Percentiles rank a stretch among this genome's conserved stretches.
Evolutionary conservation across 2,113 vertebrate species (phyloP).

Genomic region (Oceanites oceanicus): DNA sequence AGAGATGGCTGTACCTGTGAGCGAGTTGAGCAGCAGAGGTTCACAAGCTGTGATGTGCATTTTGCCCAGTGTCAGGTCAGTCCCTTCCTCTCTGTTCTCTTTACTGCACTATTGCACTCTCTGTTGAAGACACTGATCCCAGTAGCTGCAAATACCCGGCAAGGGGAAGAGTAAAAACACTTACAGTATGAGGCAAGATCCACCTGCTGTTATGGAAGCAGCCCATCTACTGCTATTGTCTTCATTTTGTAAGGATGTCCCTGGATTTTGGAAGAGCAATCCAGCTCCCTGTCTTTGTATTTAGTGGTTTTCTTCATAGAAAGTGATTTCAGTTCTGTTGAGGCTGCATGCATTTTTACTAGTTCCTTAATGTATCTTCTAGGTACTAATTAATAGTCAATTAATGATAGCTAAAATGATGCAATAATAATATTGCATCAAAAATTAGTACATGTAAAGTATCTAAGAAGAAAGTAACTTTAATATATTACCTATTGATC

Average conservation of each 20-base stretch:
- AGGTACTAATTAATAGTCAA: background rate
- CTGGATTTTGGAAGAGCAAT: background rate
- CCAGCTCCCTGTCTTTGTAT: background rate
- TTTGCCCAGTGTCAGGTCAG: background rate
- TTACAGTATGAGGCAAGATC: background rate
- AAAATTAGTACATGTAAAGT: background rate
- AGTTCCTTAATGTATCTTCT: background rate
- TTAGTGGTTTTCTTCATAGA: background rate
- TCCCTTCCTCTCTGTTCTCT: background rate
- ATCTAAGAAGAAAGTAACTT: background rate
- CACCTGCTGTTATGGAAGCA: background rate
- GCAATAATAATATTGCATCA: background rate
- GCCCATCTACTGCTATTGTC: background rate
- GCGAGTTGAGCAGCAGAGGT: background rate
- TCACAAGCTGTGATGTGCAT: background rate
- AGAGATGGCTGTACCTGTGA: no score
- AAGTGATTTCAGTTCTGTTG: background rate
- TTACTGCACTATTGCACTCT: background rate
- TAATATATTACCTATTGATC: background rate
- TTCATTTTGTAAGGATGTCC: background rate
- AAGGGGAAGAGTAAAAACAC: background rate
- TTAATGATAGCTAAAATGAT: background rate
- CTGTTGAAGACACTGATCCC: background rate
- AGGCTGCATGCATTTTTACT: background rate
- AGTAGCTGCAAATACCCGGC: background rate